Evolutionary conservation across 2,888 invertebrate genomes (phyloP).

Genomic region (Scotopteryx bipunctaria): DNA sequence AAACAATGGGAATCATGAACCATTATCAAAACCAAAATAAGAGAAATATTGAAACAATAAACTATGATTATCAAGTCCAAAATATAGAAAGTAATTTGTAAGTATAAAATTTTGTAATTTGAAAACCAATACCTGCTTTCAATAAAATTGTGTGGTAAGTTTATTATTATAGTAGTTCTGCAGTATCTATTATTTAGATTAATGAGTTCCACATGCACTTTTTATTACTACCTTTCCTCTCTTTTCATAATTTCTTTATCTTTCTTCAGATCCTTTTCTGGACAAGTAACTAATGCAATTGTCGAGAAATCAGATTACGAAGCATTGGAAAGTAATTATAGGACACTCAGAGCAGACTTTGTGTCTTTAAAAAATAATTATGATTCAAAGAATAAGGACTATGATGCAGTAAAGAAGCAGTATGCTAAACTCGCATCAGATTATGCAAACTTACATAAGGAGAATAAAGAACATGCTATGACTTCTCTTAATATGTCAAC

Average conservation of each 20-base stretch:
- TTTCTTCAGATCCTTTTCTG: slow-evolving; percentile 4
- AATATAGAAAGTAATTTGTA: slow-evolving; percentile 12
- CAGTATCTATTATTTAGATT: too few species aligned
- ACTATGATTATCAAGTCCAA: background rate
- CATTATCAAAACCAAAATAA: slow-evolving; percentile 1
- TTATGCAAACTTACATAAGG: slow-evolving; percentile 3
- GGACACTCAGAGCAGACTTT: background rate
- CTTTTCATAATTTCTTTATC: background rate
- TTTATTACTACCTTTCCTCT: too few species aligned
- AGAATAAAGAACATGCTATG: slow-evolving; percentile 13
- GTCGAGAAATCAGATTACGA: slow-evolving; percentile 8
- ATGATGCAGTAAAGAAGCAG: slow-evolving; percentile 12
- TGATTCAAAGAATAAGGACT: slow-evolving; percentile 4
- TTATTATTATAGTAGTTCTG: too few species aligned
- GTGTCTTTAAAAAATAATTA: background rate
- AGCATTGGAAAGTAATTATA: background rate
- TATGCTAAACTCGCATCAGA: slow-evolving; percentile 17
- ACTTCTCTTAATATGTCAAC: background rate
- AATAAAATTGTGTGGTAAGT: too few species aligned
- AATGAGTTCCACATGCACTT: too few species aligned
- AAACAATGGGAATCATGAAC: background rate
- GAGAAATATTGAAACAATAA: background rate
- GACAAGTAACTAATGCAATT: background rate
- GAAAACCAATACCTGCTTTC: too few species aligned
- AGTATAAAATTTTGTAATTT: too few species aligned